Evolutionary conservation across 1,140 invertebrate genomes (phyloP).

Genomic region (Drosophila neocordata): DNA sequence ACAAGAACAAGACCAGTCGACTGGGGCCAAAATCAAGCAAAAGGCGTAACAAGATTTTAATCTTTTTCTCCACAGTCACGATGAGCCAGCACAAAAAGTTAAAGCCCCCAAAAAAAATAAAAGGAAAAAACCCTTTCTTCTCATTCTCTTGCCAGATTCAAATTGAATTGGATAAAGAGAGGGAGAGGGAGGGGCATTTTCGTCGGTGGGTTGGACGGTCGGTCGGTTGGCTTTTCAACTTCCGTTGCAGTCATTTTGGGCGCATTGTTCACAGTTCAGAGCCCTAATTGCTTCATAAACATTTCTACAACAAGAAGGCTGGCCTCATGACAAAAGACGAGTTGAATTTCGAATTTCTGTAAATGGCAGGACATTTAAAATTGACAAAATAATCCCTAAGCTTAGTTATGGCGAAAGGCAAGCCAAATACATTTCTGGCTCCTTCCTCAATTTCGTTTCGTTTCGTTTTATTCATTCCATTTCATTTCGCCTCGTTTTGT

Average conservation of each 20-base stretch:
- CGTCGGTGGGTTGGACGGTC: neutral
- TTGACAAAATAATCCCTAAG: constrained; percentile 79
- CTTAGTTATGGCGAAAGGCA: constrained; percentile 70
- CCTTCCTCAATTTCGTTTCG: constrained; percentile 1
- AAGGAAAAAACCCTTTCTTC: constrained; percentile 45
- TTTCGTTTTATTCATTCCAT: constrained; percentile 38
- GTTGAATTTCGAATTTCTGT: constrained; percentile 72
- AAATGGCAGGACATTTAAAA: constrained; percentile 81
- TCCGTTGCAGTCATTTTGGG: constrained; percentile 69
- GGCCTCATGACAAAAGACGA: constrained; percentile 59
- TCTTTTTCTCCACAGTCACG: constrained; percentile 75
- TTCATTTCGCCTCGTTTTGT: constrained; percentile 1
- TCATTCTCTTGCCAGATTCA: neutral
- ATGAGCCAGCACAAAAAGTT: constrained; percentile 68
- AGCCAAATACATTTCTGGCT: constrained; percentile 37
- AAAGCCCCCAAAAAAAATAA: constrained; percentile 38
- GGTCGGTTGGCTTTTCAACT: constrained; percentile 55
- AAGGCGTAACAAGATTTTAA: constrained; percentile 74
- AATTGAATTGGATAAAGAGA: neutral
- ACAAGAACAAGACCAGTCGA: constrained; percentile 36
- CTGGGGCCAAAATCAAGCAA: constrained; percentile 46
- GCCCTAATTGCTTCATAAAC: constrained; percentile 79
- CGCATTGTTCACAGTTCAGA: constrained; percentile 74
- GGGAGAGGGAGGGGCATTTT: neutral
- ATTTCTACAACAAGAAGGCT: constrained; percentile 64